These are phyloP conservation scores for Menura novaehollandiae DNA, from an alignment of 2,113 vertebrate genomes.

Conservation along the genomic window DNA sequence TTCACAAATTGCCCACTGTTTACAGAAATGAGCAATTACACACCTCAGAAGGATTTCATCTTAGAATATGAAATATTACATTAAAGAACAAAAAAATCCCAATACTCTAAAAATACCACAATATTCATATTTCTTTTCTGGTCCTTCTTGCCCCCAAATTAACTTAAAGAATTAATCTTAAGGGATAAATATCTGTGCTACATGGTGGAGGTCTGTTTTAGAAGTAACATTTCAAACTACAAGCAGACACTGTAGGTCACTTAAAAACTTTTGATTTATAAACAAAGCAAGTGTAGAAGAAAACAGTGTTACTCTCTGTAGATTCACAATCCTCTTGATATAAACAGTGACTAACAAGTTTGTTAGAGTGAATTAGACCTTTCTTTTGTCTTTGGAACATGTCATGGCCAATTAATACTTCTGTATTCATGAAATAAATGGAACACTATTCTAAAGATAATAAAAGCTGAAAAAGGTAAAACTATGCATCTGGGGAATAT, in stretches of 20 bases:
- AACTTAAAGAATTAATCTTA: constrained; percentile 17
- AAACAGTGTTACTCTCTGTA: constrained; percentile 76
- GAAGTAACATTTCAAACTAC: constrained; percentile 60
- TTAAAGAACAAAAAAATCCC: background rate
- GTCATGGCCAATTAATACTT: constrained; percentile 91
- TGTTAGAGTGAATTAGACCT: constrained; percentile 94
- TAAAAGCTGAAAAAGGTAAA: constrained; percentile 84
- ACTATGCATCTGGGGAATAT: constrained; percentile 84
- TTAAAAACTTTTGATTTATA: constrained; percentile 76
- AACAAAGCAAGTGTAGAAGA: constrained; percentile 74
- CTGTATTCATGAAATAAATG: constrained; percentile 83
- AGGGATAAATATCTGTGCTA: constrained; percentile 31
- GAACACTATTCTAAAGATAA: constrained; percentile 80
- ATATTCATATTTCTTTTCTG: background rate
- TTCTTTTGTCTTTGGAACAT: constrained; percentile 93
- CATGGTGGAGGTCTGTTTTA: constrained; percentile 18
- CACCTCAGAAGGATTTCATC: background rate
- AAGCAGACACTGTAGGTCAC: constrained; percentile 62
- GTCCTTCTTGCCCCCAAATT: background rate
- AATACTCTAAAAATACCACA: background rate
- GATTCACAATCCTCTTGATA: constrained; percentile 76
- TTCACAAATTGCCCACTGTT: background rate
- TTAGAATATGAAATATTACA: background rate
- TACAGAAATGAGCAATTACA: background rate
- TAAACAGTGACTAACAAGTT: constrained; percentile 89